A percentile compares a stretch with the other conserved stretches of the same genome.
These are phyloP conservation scores for Ianthella basta DNA, from an alignment of 37 sponge, comb jelly and placozoan genomes.

Conservation along the genomic window DNA sequence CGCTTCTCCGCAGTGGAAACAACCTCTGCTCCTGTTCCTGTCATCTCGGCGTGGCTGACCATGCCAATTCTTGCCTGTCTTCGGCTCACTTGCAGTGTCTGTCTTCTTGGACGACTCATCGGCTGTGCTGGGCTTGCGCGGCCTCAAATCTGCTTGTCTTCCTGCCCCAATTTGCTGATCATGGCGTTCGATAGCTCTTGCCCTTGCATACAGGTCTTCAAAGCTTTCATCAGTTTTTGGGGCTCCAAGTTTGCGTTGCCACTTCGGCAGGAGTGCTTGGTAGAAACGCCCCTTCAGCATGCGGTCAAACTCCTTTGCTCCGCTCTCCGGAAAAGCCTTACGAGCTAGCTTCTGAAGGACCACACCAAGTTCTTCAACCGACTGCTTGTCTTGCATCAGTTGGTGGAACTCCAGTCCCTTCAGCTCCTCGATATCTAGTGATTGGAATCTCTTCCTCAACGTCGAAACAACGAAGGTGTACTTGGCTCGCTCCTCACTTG, in stretches of 20 bases:
- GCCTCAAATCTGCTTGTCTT: no score
- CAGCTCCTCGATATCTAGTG: no score
- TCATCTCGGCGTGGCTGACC: neutral
- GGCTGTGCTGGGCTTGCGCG: neutral
- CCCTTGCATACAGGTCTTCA: slow-evolving; percentile 16
- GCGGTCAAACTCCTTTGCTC: slow-evolving; percentile 6
- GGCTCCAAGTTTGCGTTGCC: slow-evolving; percentile 27
- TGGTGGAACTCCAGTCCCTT: slow-evolving; percentile 19
- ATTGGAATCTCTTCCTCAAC: no score
- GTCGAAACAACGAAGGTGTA: no score
- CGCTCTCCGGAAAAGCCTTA: no score
- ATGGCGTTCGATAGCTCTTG: slow-evolving; percentile 10
- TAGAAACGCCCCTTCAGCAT: slow-evolving; percentile 23
- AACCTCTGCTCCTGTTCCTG: no score
- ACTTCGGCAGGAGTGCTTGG: slow-evolving; percentile 24
- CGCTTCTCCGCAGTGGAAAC: slow-evolving; percentile 13
- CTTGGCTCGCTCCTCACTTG: neutral
- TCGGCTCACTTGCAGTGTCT: neutral
- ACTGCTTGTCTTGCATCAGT: neutral
- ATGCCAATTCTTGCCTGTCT: neutral
- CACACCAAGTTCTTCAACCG: slow-evolving; percentile 13
- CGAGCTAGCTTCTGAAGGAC: slow-evolving; percentile 11
- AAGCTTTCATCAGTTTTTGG: slow-evolving; percentile 13
- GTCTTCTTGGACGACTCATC: neutral
- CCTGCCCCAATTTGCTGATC: slow-evolving; percentile 16